Evolutionary conservation across 2,888 invertebrate genomes (phyloP), one percentile per base, ranked within the genome.

Genomic region (Ormia ochracea): DNA sequence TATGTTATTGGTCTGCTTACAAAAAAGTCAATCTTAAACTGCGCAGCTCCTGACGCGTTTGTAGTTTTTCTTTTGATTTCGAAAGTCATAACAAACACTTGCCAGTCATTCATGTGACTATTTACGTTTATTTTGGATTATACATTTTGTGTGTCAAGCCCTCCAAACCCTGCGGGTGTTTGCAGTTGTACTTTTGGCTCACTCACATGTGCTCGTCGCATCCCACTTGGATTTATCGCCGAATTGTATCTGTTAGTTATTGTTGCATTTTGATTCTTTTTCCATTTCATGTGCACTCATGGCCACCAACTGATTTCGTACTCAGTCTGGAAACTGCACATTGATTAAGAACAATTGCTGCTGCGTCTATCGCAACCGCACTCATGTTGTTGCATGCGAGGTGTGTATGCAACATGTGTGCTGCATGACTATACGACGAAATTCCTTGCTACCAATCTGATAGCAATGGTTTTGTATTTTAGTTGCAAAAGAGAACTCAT

Each of bases 341-440:
- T 65, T 70, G n/a, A 70, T 58, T 17, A 9, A 65, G 9, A 19
- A 7, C 2, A 50, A 23, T 6, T 58, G 73, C 12, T 68, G 31
- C 69, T 73, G 63, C 28, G 59, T 17, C 19, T 4, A 31, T 10
- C 5, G n/a, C n/a, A n/a, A n/a, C n/a, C n/a, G n/a, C n/a, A 41
- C 48, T 38, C 31, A 28, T 48, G 28, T 14, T 38, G 10, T 2
- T 9, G n/a, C n/a, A 7, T 17, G 9, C 14, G 7, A 23, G 23
- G 52, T 26, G 36, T 75, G 69, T 23, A 21, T 17, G 21, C 19
- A 26, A 33, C 68, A 33, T 66, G 58, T 78, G 69, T 41, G 12
- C 10, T 48, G 5, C 33, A 36, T 26, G 50, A 36, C 23, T 59
- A 19, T 3, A 19, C 48, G 23, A 19, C n/a, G 12, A 5, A 5